A percentile compares a stretch with the other conserved stretches of the same genome.
These are phyloP conservation scores for Scaptomyza pallida DNA, from an alignment of 1,140 invertebrate genomes.

Conservation along the genomic window DNA sequence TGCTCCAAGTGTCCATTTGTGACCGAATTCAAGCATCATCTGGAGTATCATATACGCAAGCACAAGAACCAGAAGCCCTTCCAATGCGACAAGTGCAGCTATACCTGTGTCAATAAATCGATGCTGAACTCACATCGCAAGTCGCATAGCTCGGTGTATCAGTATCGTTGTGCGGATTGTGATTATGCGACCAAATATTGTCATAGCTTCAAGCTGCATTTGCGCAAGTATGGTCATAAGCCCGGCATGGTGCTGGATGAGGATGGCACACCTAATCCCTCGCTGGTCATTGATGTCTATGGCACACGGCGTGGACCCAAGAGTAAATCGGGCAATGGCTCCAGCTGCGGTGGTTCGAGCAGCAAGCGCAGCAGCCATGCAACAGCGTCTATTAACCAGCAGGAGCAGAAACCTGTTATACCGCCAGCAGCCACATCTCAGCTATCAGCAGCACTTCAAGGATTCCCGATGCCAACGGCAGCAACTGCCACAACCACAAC, in stretches of 20 bases:
- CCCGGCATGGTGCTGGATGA: constrained; percentile 94
- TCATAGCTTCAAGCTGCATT: constrained; percentile 97
- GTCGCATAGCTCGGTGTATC: constrained; percentile 98
- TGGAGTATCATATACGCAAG: constrained; percentile 98
- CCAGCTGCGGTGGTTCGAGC: constrained; percentile 18
- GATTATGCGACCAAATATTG: constrained; percentile 99
- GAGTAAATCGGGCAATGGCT: constrained; percentile 84
- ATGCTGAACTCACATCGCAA: constrained; percentile 99
- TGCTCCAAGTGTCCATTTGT: constrained; percentile 98
- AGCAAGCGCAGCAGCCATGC: constrained; percentile 46
- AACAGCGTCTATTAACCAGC: constrained; percentile 43
- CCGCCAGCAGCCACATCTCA: constrained; percentile 50
- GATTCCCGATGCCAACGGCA: constrained; percentile 41
- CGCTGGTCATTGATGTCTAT: constrained; percentile 95
- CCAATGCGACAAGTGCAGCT: constrained; percentile 96
- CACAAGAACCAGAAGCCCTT: constrained; percentile 98
- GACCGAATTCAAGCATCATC: constrained; percentile 99
- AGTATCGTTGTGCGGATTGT: constrained; percentile 97
- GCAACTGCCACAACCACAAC: constrained; percentile 3
- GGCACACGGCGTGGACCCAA: constrained; percentile 94
- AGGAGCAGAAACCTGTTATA: constrained; percentile 14
- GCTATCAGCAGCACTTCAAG: constrained; percentile 65
- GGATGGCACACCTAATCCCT: constrained; percentile 93
- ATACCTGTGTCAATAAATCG: constrained; percentile 96
- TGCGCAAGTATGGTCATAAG: constrained; percentile 95